Conservation (phyloP, 92 coral and sea anemone genomes). For the Epizoanthus fatuus region DNA sequence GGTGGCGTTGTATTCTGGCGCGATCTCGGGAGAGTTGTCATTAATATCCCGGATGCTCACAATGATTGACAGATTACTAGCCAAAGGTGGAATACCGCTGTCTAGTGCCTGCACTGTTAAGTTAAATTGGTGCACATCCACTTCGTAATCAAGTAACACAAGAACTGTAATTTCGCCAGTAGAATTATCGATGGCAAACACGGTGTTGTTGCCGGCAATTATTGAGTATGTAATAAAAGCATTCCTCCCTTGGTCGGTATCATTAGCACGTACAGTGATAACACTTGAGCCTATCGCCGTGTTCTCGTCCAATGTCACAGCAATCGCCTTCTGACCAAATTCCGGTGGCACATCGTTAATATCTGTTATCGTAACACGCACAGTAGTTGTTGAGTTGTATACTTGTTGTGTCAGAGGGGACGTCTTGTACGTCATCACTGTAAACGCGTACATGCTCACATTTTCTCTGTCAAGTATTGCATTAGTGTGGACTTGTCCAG, state of each 20-base stretch:
- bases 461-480: constrained; percentile 51
- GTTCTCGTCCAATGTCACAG: constrained; percentile 47
- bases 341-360: constrained; percentile 56
- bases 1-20: constrained; percentile 18
- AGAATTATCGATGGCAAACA: constrained; percentile 46
- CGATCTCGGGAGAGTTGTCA: constrained; percentile 57
- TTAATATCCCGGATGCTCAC: constrained; percentile 65
- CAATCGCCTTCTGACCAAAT: constrained; percentile 45
- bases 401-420: constrained; percentile 55
- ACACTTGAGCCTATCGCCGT: constrained; percentile 36
- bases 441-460: constrained; percentile 26
- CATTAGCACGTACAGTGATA: constrained; percentile 48
- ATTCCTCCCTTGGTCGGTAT: constrained; percentile 51
- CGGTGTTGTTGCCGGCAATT: constrained; percentile 48
- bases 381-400: constrained; percentile 31
- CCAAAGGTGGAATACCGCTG: constrained; percentile 61
- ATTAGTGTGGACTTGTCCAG: constrained; percentile 38
- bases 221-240: constrained; percentile 48
- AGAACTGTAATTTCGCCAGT: constrained; percentile 51
- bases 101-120: constrained; percentile 64
- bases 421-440: constrained; percentile 43
- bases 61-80: constrained; percentile 42
- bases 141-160: constrained; percentile 51
- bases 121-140: constrained; percentile 58
- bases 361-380: constrained; percentile 48